Evolutionary conservation across 2,113 vertebrate species (phyloP), one percentile per base, ranked within the genome.

Genomic region (Neolamprologus cancellatus): DNA sequence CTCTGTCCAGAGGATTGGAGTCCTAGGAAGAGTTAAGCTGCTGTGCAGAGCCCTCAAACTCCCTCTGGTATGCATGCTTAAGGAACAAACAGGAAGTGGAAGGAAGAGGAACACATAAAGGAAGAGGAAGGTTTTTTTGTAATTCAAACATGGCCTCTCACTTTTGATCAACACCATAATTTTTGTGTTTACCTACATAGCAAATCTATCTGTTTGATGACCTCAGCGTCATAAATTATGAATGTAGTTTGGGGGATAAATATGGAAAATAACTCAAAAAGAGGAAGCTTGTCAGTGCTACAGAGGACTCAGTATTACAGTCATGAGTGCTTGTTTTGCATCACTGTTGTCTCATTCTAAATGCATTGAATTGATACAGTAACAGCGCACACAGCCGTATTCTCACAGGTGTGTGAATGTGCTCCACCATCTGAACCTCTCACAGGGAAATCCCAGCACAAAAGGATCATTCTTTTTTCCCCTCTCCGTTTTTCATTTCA

Each of bases 381-480:
- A 50, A 30, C 54, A 59, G 25, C 17, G 11, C 44, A 66, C 57
- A 18, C 74, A 79, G n/a, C 64, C 13, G 20, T 46, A 7, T 64
- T 53, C 61, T 39, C 18, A 69, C 25, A 79, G 34, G 53, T 85
- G 78, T 89, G 7, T 50, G 25, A 50, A 17, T 57, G 74, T 78
- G 44, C 44, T 12, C 14, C 15, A 39, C 54, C 12, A 11, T n/a
- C 41, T 66, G 32, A 87, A 91, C 53, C 89, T 90, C 78, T 92
- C 83, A 80, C 3, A n/a, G 69, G 82, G 87, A 84, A 91, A 91
- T 90, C 79, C 66, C 32, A 2, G 41, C 14, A 89, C 84, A 89
- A 91, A 91, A 87, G 81, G 55, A 83, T 90, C 54, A 69, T 88
- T 86, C 52, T 87, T 50, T 52, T 78, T 66, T n/a, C 79, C 61